Base-by-base conservation (phyloP, 2,888 invertebrate species). In the Anagyrus pseudococci region DNA sequence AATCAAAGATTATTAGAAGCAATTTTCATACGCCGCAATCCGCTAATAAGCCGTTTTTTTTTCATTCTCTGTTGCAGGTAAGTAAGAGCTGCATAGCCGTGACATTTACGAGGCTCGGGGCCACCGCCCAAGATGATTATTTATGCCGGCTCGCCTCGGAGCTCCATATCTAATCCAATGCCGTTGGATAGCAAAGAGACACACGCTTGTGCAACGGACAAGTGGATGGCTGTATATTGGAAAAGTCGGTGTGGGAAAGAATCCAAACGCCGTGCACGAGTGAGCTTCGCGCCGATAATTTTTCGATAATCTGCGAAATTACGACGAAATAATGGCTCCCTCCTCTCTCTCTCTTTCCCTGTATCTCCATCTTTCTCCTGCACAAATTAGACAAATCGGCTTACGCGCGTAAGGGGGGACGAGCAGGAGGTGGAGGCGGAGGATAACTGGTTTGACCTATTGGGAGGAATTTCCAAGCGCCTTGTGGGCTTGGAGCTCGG, bases 221-320 rank as follows among this genome's bases (percentile, higher is more conserved):
- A 4, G 29, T 29, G 10, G 6, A 29, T 29, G 33, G 3, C 33
- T 37, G 20, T 48, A 59, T 29, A 40, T 15, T 19, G 4, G 23
- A 40, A 52, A n/a, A n/a, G n/a, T n/a, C n/a, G 37, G 40, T 41
- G 55, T 59, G 59, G 58, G 60, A 61, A 58, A 53, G 53, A 58
- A 58, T 54, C 60, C 40, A 33, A 37, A 37, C n/a, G n/a, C n/a
- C n/a, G n/a, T 26, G 22, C 25, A 47, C 25, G 20, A 23, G 20
- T 6, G 48, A n/a, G 40, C 17, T 20, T 57, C 57, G 43, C 57
- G 17, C 26, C 59, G 47, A 64, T 61, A 60, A 60, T 57, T 60
- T 64, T 64, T 57, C 46, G 48, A 64, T 64, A 64, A 57, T 64
- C 48, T 46, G 56, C 26, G 20, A 60, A 64, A 53, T 53, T 64